These are phyloP conservation scores for Clostera curtula DNA, from an alignment of 2,888 invertebrate genomes.

Conservation along the genomic window DNA sequence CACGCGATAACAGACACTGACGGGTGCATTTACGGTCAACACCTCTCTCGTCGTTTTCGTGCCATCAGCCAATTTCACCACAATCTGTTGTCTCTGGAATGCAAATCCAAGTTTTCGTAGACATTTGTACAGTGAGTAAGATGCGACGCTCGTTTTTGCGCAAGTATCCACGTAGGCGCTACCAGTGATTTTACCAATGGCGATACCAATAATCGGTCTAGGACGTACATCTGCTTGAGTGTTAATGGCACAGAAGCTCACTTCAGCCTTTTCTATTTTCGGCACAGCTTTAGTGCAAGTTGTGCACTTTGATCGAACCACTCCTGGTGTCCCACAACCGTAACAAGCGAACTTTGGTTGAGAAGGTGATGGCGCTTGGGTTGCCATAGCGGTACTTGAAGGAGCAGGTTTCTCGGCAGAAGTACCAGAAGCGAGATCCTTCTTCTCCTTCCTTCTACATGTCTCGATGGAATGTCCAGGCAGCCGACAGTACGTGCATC, in stretches of 20 bases:
- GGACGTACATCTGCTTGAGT: slow-evolving; percentile 3
- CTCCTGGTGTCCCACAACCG: slow-evolving; percentile 5
- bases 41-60: slow-evolving; percentile 6
- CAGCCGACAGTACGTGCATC: slow-evolving; percentile 1
- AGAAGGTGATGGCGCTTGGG: slow-evolving; percentile 6
- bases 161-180: slow-evolving; percentile 10
- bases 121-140: slow-evolving; percentile 7
- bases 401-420: slow-evolving; percentile 1
- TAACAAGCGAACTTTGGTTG: no score
- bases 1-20: slow-evolving; percentile 6
- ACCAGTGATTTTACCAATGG: no score
- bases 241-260: slow-evolving; percentile 8
- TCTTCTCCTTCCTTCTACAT: no score
- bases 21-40: slow-evolving; percentile 7
- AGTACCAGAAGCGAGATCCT: slow-evolving; percentile 3
- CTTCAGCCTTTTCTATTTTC: slow-evolving; percentile 1
- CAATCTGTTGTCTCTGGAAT: no score
- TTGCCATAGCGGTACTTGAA: no score
- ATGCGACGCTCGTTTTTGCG: slow-evolving; percentile 10
- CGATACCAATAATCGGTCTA: slow-evolving; percentile 12
- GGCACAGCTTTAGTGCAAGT: slow-evolving; percentile 4
- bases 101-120: slow-evolving; percentile 3
- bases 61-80: no score
- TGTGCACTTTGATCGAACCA: slow-evolving; percentile 6
- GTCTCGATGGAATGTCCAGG: slow-evolving; percentile 4